Evolutionary conservation across 2,797 vertebrate species (phyloP), one percentile per base, ranked within the genome.

Genomic region (Rhinoraja longicauda): DNA sequence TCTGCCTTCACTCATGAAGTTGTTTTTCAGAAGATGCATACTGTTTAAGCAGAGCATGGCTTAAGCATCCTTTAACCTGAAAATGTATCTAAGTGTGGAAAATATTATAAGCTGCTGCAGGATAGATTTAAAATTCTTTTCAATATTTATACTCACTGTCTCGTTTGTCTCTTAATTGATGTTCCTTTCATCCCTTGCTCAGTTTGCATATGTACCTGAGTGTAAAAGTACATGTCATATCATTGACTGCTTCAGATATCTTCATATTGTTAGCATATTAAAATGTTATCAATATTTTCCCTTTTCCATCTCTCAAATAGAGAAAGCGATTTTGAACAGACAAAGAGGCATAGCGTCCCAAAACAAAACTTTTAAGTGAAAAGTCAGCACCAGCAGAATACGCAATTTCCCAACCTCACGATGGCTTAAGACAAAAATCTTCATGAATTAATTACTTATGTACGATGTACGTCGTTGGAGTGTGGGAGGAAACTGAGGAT

Each of bases 61-160:
- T 78, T 64, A 36, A 64, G 12, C 26, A 45, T 53, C 36, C 32
- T 72, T 39, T 4, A 72, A 26, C 32, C 12, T 70, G 64, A 39
- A 90, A 2, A 90, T 67, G 21, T 26, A 90, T 24, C 7, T 24
- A 90, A 72, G 53, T 29, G 1, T 73, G 19, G 19, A 53, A 91
- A 53, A 21, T 26, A 53, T 21, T 32, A 70, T 72, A 72, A 53
- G 24, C 4, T 29, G 29, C 5, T 36, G 32, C 2, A 67, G 21
- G 21, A n/a, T 32, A 5, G 13, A 76, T 32, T 77, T 77, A 17
- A 77, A 10, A 88, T 32, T 36, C 67, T 32, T 17, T 88, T 88
- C 59, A 15, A 19, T 88, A 5, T 88, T 67, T 88, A 93, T 93
- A 96, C 98, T 98, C 96, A 99, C 98, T 97, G 97, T 36, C 95